These are phyloP conservation scores for Sanderia malayensis DNA, from an alignment of 30 jellyfish, hydroid and myxozoan genomes.

Conservation along the genomic window DNA sequence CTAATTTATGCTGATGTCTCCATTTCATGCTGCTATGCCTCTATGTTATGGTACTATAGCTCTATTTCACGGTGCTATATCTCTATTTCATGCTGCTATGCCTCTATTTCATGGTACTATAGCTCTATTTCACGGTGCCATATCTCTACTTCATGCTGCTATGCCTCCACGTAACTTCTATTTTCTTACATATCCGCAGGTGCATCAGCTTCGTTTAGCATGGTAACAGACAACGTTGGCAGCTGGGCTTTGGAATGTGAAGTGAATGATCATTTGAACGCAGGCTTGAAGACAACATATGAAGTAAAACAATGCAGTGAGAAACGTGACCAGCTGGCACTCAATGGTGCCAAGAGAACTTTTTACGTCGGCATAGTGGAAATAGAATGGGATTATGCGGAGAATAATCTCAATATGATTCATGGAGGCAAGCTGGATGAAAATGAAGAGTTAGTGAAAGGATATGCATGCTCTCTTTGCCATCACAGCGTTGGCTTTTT, in stretches of 20 bases:
- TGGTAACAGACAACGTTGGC: conserved; percentile 61
- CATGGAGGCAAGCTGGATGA: conserved; percentile 35
- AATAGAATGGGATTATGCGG: conserved; percentile 61
- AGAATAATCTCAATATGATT: conserved; percentile 15
- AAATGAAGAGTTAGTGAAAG: conserved; percentile 21
- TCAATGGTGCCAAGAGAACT: conserved; percentile 19
- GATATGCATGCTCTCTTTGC: too few relatives aligned
- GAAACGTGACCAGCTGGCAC: neutral
- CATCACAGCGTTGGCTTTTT: neutral
- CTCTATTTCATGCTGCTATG: too few relatives aligned
- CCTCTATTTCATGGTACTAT: too few relatives aligned
- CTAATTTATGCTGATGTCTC: too few relatives aligned
- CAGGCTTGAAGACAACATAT: conserved; percentile 53
- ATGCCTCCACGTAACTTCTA: too few relatives aligned
- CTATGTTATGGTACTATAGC: too few relatives aligned
- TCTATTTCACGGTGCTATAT: too few relatives aligned
- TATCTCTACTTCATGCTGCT: too few relatives aligned
- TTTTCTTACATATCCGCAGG: too few relatives aligned
- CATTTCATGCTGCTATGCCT: too few relatives aligned
- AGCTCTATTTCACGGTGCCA: too few relatives aligned
- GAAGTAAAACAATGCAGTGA: conserved; percentile 29
- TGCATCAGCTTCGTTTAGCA: conserved; percentile 54
- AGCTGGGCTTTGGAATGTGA: conserved; percentile 69
- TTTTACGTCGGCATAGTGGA: conserved; percentile 48
- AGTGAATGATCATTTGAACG: conserved; percentile 54